Conservation (phyloP, 2,888 invertebrate species). For the Cordilura impudica region DNA sequence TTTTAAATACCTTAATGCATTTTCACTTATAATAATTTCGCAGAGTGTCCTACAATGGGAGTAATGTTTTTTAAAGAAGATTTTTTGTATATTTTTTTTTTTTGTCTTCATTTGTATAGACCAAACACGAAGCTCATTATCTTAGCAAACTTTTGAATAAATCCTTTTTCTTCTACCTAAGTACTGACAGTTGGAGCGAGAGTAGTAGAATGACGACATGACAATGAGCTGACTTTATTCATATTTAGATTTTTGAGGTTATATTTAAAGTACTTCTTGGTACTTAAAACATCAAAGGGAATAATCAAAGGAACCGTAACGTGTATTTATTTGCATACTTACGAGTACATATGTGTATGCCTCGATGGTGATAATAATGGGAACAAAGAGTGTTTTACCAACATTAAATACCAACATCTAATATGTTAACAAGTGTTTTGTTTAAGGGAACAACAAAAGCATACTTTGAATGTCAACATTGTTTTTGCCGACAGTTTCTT, state of each 20-base stretch:
- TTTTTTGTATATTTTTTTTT: constrained; percentile 11
- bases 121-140: constrained; percentile 37
- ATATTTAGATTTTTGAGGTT: constrained; percentile 39
- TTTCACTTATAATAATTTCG: not conserved
- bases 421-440: not conserved
- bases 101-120: constrained; percentile 7
- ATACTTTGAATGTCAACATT: constrained; percentile 2
- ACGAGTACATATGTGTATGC: constrained; percentile 17
- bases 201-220: constrained; percentile 40
- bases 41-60: not conserved
- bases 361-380: not conserved
- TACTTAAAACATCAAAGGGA: not conserved
- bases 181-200: not conserved
- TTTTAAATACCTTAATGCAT: no score
- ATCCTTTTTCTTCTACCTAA: constrained; percentile 8
- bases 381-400: not conserved
- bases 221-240: constrained; percentile 49
- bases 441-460: not conserved
- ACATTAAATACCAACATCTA: not conserved
- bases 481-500: not conserved
- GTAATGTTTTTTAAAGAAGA: not conserved
- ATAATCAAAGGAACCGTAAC: not conserved
- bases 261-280: constrained; percentile 2
- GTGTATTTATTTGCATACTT: constrained; percentile 18
- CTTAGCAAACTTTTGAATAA: constrained; percentile 21